These are phyloP conservation scores for Acrobasis suavella DNA, from an alignment of 2,888 invertebrate genomes.

Conservation along the genomic window DNA sequence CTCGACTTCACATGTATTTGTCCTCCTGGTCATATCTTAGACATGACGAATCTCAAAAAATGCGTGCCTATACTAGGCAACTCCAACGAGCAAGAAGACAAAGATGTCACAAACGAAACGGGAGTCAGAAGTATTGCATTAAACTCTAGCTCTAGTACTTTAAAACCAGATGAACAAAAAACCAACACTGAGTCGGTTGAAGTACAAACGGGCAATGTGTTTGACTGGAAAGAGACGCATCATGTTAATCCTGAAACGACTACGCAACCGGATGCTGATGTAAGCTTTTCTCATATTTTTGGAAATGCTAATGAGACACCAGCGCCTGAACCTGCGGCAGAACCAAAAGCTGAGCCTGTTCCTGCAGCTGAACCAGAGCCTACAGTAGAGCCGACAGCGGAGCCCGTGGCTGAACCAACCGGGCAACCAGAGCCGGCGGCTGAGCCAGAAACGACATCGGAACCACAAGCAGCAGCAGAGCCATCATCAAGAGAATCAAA, in stretches of 20 bases:
- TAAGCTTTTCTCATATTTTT: conserved; percentile 62
- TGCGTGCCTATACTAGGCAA: conserved; percentile 64
- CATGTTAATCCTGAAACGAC: conserved; percentile 50
- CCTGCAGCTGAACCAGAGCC: conserved; percentile 29
- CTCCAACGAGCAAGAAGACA: conserved; percentile 34
- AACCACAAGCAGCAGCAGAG: conserved; percentile 33
- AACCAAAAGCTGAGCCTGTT: conserved; percentile 23
- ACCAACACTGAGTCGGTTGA: conserved; percentile 44
- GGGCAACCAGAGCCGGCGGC: conserved; percentile 32
- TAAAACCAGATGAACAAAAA: conserved; percentile 51
- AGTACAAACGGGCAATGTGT: conserved; percentile 41
- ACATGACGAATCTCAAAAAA: conserved; percentile 64
- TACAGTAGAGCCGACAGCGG: conserved; percentile 35
- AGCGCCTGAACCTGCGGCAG: conserved; percentile 26
- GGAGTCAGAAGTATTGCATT: conserved; percentile 44
- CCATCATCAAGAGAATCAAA: conserved; percentile 33
- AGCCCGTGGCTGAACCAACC: conserved; percentile 35
- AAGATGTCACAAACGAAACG: conserved; percentile 38
- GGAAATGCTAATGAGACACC: conserved; percentile 45
- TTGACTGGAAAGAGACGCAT: conserved; percentile 63
- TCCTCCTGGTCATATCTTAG: conserved; percentile 73
- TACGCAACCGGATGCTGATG: conserved; percentile 53
- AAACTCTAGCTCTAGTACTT: conserved; percentile 47
- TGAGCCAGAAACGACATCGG: conserved; percentile 35
- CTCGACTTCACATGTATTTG: conserved; percentile 87